These are phyloP conservation scores for Benitochromis conjunctus DNA, from an alignment of 2,113 vertebrate genomes.

Conservation along the genomic window DNA sequence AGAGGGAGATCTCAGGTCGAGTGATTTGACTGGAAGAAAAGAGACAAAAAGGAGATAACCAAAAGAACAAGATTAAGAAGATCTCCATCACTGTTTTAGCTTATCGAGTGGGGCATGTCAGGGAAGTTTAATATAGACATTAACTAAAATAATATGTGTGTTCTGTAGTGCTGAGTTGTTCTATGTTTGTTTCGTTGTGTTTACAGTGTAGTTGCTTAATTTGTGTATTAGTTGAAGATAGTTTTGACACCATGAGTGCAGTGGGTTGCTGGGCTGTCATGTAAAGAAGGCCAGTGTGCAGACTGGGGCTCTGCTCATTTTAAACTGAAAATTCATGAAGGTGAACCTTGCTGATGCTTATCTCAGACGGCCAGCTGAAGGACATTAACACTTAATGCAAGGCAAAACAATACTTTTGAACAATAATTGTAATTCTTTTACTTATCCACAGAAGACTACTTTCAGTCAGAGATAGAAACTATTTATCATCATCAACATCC, in stretches of 20 bases:
- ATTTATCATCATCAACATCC: not conserved
- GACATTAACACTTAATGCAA: not conserved
- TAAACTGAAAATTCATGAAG: not conserved
- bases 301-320: not conserved
- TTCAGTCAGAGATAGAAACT: not conserved
- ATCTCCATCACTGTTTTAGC: accelerated
- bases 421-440: not conserved
- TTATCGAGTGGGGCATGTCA: not conserved
- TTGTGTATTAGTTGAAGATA: not conserved
- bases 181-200: not conserved
- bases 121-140: not conserved
- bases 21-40: not conserved
- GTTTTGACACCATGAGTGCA: not conserved
- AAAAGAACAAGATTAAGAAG: not conserved
- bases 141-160: not conserved
- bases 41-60: not conserved
- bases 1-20: not conserved
- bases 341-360: not conserved
- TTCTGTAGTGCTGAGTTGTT: not conserved
- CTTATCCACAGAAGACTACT: not conserved
- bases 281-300: not conserved
- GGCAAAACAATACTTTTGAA: not conserved
- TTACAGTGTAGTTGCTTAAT: not conserved
- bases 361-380: not conserved
- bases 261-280: not conserved